These are phyloP conservation scores for Nemoura dubitans DNA, from an alignment of 2,888 invertebrate genomes.

Conservation along the genomic window DNA sequence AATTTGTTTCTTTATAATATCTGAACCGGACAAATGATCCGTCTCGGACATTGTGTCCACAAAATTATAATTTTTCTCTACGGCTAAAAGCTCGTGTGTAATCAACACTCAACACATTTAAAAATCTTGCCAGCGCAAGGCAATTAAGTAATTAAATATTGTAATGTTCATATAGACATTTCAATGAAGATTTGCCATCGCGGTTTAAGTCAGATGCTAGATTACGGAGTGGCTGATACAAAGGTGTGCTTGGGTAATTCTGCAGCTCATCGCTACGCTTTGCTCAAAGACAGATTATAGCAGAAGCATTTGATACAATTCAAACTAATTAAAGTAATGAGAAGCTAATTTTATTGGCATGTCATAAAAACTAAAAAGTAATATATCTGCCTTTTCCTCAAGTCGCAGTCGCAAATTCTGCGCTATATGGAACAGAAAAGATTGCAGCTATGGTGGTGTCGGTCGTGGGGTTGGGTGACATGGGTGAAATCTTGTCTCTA, in stretches of 20 bases:
- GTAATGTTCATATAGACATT: not conserved
- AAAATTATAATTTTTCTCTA: no score
- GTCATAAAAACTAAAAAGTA: not conserved
- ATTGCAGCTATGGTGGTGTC: no score
- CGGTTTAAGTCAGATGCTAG: constrained; percentile 2
- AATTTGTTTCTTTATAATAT: no score
- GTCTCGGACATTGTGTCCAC: no score
- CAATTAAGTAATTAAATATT: not conserved
- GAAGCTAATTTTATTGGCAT: not conserved
- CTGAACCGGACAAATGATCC: no score
- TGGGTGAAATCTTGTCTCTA: no score
- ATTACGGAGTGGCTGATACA: not conserved
- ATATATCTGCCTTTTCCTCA: not conserved
- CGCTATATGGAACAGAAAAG: no score
- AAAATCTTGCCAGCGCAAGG: not conserved
- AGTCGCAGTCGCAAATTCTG: not conserved
- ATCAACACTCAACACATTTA: not conserved
- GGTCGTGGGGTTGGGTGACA: no score
- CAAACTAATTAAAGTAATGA: not conserved
- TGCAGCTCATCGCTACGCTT: not conserved
- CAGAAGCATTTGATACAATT: constrained; percentile 7
- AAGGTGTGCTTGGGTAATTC: not conserved
- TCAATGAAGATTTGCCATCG: not conserved
- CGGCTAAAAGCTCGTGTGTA: no score
- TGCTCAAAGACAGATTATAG: not conserved